Evolutionary conservation across 2,797 vertebrate species (phyloP), one percentile per base, ranked within the genome.

Genomic region (Lates japonicus): DNA sequence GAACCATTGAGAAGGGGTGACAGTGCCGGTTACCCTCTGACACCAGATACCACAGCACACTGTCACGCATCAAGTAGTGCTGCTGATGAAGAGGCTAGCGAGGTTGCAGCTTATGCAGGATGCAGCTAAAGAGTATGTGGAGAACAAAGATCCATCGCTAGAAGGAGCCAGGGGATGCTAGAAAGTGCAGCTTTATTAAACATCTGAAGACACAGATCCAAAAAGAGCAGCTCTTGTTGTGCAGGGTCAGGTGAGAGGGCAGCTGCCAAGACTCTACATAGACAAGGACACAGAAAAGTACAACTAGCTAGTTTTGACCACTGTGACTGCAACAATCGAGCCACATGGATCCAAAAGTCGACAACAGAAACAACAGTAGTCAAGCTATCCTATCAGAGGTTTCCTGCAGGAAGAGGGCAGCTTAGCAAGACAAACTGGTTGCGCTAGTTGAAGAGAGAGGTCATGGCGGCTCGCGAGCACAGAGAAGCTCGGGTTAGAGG

Each of bases 61-160:
- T 98, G 13, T 96, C 97, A 0, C 96, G 97, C 79, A 95, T 97
- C n/a, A n/a, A n/a, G n/a, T n/a, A 94, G 95, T 4, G 90, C 97
- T 0, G 96, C 96, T 0, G 97, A 97, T 0, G 97, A 97, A 89
- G 97, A 97, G 87, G 96, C 91, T 55, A 94, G 81, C 0, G 95
- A 96, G 80, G 91, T 92, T 0, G 91, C 84, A 0, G 85, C 87
- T 11, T 82, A 78, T 41, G 93, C n/a, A 91, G 67, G 93, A 93
- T 20, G 84, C 65, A 19, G 59, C 76, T 59, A 85, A 61, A 64
- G 89, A 72, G 46, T 67, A 57, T 58, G 22, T 35, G 3, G 91
- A 86, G 60, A 71, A 64, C 70, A 87, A 74, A 82, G 87, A 66
- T 17, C 67, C 59, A 25, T 63, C 81, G n/a, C n/a, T n/a, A 2